A percentile compares a stretch with the other conserved stretches of the same genome.
These are phyloP conservation scores for Amphimedon queenslandica DNA, from an alignment of 37 sponge, comb jelly and placozoan genomes.

Conservation along the genomic window DNA sequence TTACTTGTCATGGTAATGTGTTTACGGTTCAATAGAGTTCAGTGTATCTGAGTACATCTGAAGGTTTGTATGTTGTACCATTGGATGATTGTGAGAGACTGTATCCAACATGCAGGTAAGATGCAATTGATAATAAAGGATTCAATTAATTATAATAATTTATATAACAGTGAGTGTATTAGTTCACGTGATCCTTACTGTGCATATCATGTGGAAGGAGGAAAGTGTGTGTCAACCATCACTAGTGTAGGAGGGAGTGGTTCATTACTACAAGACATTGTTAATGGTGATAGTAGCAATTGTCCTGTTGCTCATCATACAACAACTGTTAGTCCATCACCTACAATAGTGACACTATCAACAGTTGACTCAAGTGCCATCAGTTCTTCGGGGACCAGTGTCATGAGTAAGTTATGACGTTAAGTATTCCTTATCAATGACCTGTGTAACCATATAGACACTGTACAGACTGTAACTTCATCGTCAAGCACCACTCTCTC, in stretches of 20 bases:
- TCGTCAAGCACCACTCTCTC: no score
- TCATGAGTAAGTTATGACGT: no score
- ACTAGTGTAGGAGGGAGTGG: not conserved
- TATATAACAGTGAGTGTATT: no score
- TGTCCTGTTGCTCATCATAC: not conserved
- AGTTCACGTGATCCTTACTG: conserved; percentile 60
- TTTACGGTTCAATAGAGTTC: not conserved
- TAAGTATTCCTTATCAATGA: no score
- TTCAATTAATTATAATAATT: no score
- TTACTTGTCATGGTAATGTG: no score
- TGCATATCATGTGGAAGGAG: conserved; percentile 21
- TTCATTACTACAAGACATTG: conserved; percentile 23
- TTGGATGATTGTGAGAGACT: not conserved
- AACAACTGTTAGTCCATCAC: not conserved
- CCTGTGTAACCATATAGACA: no score
- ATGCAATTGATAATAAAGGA: no score
- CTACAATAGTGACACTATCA: not conserved
- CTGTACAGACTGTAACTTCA: no score
- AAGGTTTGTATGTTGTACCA: not conserved
- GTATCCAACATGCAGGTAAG: not conserved
- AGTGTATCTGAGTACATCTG: not conserved
- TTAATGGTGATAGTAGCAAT: not conserved
- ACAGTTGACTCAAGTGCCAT: no score
- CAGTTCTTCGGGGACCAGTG: no score
- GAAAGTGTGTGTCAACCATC: conserved; percentile 25